Evolutionary conservation across 2,888 invertebrate genomes (phyloP).

Genomic region (Stomorhina lunata): DNA sequence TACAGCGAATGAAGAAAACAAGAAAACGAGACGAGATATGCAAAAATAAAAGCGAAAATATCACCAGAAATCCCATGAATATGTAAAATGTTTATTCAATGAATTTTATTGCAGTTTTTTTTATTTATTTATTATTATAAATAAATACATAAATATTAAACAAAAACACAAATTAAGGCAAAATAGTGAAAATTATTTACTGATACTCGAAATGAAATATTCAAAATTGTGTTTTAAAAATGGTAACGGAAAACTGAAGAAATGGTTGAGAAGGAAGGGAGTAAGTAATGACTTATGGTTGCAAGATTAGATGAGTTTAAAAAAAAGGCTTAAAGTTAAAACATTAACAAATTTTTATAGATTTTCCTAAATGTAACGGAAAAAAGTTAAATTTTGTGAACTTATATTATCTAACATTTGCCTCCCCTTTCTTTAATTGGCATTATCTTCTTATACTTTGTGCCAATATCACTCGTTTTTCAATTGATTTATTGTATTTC

Average conservation of each 20-base stretch:
- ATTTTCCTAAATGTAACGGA: no score
- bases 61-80: not conserved
- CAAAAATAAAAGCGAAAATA: slow-evolving; percentile 12
- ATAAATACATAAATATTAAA: no score
- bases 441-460: not conserved
- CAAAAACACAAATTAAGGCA: no score
- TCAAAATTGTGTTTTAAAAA: not conserved
- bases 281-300: no score
- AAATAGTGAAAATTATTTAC: not conserved
- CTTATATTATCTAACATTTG: no score
- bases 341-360: no score
- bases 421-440: not conserved
- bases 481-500: not conserved
- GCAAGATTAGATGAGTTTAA: no score
- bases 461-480: not conserved
- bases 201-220: not conserved
- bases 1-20: slow-evolving; percentile 13
- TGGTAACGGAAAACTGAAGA: not conserved
- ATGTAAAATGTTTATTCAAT: not conserved
- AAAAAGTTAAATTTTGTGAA: no score
- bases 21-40: not conserved
- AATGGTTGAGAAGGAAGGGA: not conserved
- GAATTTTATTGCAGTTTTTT: not conserved
- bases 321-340: no score
- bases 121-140: not conserved